These are phyloP conservation scores for Oxyteleia sp. DNA, from an alignment of 2,888 invertebrate genomes.

Conservation along the genomic window DNA sequence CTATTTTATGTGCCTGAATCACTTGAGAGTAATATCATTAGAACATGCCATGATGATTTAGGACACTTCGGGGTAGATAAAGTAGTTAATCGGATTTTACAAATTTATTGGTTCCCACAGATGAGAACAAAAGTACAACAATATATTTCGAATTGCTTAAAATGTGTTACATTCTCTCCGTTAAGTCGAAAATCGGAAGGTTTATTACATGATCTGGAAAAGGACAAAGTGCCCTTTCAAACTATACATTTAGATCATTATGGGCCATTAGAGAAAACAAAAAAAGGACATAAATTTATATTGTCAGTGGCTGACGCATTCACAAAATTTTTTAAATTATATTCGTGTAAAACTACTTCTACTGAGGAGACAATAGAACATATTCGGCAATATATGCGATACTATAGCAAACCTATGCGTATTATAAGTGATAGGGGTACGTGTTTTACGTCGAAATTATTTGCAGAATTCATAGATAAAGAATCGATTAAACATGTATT, in stretches of 20 bases:
- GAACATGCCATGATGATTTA: slow-evolving; percentile 59
- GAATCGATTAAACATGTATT: too few relatives aligned
- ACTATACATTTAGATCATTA: slow-evolving; percentile 78
- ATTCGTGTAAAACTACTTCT: slow-evolving; percentile 65
- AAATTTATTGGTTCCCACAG: slow-evolving; percentile 44
- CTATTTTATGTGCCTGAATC: slow-evolving; percentile 63
- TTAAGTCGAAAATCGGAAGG: slow-evolving; percentile 72
- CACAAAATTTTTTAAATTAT: slow-evolving; percentile 75
- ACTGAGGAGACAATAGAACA: slow-evolving; percentile 62
- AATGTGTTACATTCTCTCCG: slow-evolving; percentile 28
- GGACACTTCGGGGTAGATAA: too few relatives aligned
- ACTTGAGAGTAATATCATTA: slow-evolving; percentile 61
- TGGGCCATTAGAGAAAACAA: slow-evolving; percentile 75
- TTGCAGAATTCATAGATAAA: too few relatives aligned
- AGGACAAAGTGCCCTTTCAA: slow-evolving; percentile 76
- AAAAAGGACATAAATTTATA: slow-evolving; percentile 66
- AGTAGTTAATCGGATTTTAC: slow-evolving; percentile 54
- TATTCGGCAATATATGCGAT: slow-evolving; percentile 67
- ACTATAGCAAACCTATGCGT: slow-evolving; percentile 71
- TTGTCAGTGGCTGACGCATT: slow-evolving; percentile 77
- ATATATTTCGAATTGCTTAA: slow-evolving; percentile 35
- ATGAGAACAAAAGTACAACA: slow-evolving; percentile 18
- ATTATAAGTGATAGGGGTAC: slow-evolving; percentile 78
- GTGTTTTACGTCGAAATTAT: too few relatives aligned
- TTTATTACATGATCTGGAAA: slow-evolving; percentile 75